Conservation (phyloP, 2,113 vertebrate species). For the Ranitomeya imitator region DNA sequence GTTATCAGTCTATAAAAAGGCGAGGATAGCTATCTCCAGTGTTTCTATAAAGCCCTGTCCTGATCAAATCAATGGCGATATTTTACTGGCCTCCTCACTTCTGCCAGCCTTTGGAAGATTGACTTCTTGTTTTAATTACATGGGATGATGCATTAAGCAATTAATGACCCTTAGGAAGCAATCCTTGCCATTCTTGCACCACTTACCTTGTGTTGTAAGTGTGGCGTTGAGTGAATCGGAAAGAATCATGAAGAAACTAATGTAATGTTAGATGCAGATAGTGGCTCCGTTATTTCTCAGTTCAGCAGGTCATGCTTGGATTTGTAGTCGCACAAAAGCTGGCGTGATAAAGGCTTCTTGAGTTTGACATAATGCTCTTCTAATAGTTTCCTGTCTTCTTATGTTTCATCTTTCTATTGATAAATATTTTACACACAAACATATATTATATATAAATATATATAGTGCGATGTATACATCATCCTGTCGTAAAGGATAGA, state of each 20-base stretch:
- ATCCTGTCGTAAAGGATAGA: not conserved
- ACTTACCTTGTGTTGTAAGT: not conserved
- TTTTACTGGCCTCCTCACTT: not conserved
- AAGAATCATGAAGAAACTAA: not conserved
- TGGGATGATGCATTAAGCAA: conserved; percentile 9
- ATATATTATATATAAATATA: not conserved
- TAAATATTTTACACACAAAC: not conserved
- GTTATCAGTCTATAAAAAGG: conserved; percentile 42
- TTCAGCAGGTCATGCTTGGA: not conserved
- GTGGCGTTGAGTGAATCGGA: not conserved
- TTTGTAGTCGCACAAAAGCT: not conserved
- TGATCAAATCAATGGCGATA: conserved; percentile 15
- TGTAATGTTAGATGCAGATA: not conserved
- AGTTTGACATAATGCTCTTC: not conserved
- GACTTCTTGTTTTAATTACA: conserved; percentile 2
- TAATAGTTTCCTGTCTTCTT: not conserved
- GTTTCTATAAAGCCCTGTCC: conserved; percentile 1
- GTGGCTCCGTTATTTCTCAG: not conserved
- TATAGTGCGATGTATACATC: not conserved
- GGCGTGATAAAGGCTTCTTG: not conserved
- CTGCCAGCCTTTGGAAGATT: not conserved
- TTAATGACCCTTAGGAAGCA: not conserved
- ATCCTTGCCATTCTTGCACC: not conserved
- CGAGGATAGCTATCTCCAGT: conserved; percentile 13
- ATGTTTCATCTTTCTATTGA: too few species aligned